Base-by-base conservation (phyloP, 1,140 invertebrate species). In the Lutraria rhynchaena region DNA sequence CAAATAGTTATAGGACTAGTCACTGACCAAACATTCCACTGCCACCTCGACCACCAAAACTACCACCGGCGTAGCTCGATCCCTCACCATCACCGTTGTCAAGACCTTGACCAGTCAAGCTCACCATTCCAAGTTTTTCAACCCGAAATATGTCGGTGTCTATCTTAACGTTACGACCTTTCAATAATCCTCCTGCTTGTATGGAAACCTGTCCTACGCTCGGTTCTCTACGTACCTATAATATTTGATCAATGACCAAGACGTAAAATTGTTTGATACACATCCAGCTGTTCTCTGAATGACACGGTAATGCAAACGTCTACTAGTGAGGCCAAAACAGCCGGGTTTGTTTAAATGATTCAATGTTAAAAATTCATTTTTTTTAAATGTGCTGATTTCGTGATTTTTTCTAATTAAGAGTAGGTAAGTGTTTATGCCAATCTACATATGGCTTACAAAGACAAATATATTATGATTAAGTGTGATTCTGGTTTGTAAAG, bases 141-240 rank as follows among this genome's bases (percentile, higher is more conserved):
- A 89, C 82, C 29, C 85, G 83, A 13, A 89, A 22, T 61, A 81
- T 76, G 60, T 83, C 83, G 7, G 84, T 81, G 9, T 31, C 41
- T 2, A 89, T 55, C 24, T 83, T 55, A 13, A 89, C 73, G 24
- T 84, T 85, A 29, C 74, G 58, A 0, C 76, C 82, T 22, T 33
- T 70, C 29, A 89, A n/a, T 19, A 29, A 19, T 3, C 88, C 88
- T 49, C 83, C 85, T 37, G 86, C 88, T 78, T 89, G 82, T 0
- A 89, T 74, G 13, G 74, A 73, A 11, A 87, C n/a, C 67, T 70
- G n/a, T 67, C 57, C 75, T 31, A 31, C 61, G 29, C 76, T 44
- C 24, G 15, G 22, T 37, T 35, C 67, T 33, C 61, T 51, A 17
- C 57, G 65, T 44, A 81, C 77, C 63, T 71, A 29, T 15, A 22